Base-by-base conservation (phyloP, 2,888 invertebrate genomes). In the Sinodicranocentrus sp. region DNA sequence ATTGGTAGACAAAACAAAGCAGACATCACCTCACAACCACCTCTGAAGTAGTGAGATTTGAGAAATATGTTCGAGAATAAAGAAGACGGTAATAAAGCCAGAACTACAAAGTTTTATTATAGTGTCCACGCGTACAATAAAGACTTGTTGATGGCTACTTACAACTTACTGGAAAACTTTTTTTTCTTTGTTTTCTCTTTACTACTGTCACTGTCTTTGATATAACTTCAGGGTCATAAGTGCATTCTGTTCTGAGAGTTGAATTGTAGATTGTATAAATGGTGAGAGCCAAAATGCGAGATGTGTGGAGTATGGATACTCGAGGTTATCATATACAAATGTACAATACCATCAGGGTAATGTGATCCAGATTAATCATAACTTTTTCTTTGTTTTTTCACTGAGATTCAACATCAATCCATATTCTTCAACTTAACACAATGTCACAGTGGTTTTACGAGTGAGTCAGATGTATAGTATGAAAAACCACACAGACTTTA, bases 121-220 rank as follows among this genome's bases (percentile, higher is more conserved):
- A 39, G 39, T 8, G 39, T 8, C 39, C 5, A 39, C 5, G 39
- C 13, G 39, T 8, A 39, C 39, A 48, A 48, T 48, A 48, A 48
- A 48, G 48, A 48, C 48, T 48, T 48, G 48, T 48, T 48, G 48
- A 48, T 48, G 48, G 48, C n/a, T 48, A 48, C 15, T 10, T 10
- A n/a, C n/a, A 48, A 10, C 48, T n/a, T n/a, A 48, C 48, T 48
- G 48, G 48, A 48, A 48, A 48, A 48, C 48, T 48, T 48, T 48
- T 48, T 48, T n/a, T n/a, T 3, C 10, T 48, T 2, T 48, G 33
- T 10, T 33, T 33, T 33, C 33, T 33, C n/a, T n/a, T n/a, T n/a
- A n/a, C n/a, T n/a, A n/a, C n/a, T n/a, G n/a, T n/a, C n/a, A n/a
- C n/a, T 48, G n/a, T n/a, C 5, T 48, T 10, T 10, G 5, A 15